These are phyloP conservation scores for Callimico goeldii DNA, from an alignment of 2,797 vertebrate genomes.

Conservation along the genomic window DNA sequence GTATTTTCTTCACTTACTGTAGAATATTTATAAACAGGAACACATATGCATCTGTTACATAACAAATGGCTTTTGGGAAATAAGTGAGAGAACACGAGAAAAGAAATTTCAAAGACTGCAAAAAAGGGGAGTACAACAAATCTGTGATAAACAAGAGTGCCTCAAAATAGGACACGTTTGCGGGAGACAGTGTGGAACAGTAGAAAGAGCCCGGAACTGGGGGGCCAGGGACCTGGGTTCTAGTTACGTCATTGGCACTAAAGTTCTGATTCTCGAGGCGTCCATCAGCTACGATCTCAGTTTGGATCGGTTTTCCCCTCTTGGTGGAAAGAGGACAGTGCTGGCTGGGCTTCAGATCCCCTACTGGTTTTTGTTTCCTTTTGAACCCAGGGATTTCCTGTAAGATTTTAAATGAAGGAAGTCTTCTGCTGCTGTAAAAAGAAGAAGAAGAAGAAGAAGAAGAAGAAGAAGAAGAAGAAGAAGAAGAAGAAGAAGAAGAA, in stretches of 20 bases:
- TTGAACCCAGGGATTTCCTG: not conserved
- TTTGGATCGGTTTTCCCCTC: not conserved
- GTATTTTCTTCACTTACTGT: conserved; percentile 61
- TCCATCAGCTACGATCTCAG: not conserved
- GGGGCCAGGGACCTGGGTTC: not conserved
- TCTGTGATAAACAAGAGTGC: conserved; percentile 44
- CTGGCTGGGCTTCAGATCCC: not conserved
- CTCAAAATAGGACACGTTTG: not conserved
- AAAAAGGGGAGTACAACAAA: conserved; percentile 51
- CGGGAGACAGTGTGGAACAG: not conserved
- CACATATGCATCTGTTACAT: conserved; percentile 72
- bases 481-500: not conserved
- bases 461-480: not conserved
- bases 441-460: too few relatives aligned
- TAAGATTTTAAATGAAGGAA: conserved; percentile 29
- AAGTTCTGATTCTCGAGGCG: not conserved
- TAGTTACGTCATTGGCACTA: not conserved
- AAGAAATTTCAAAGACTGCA: conserved; percentile 63
- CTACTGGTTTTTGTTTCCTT: not conserved
- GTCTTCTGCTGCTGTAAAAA: not conserved
- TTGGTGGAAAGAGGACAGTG: not conserved
- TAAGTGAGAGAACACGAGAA: conserved; percentile 64
- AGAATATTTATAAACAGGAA: conserved; percentile 71
- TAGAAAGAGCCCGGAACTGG: not conserved
- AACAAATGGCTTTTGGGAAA: conserved; percentile 77